These are phyloP conservation scores for Sciurus carolinensis DNA, from an alignment of 2,797 vertebrate genomes.

Conservation along the genomic window DNA sequence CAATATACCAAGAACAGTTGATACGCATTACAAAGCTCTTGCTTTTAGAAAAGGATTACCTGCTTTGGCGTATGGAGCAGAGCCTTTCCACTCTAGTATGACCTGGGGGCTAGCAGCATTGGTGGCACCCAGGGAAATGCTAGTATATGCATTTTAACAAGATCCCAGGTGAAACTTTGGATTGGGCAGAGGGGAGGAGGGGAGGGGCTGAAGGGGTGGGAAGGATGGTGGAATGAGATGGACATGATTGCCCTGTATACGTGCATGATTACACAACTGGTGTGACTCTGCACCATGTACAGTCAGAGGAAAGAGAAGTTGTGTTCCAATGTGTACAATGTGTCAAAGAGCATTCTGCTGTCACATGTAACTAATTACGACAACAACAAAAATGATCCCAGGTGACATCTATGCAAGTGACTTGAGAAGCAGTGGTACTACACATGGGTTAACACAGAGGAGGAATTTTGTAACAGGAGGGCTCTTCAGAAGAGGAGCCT, in stretches of 20 bases:
- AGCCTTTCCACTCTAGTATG: neutral
- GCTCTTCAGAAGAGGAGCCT: neutral
- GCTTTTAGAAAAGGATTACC: too few relatives aligned
- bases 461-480: neutral
- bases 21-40: neutral
- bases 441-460: neutral
- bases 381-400: neutral
- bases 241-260: too few relatives aligned
- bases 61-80: neutral
- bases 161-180: neutral
- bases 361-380: too few relatives aligned
- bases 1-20: neutral
- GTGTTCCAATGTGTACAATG: too few relatives aligned
- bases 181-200: too few relatives aligned
- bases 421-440: neutral
- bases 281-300: too few relatives aligned
- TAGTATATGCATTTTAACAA: neutral
- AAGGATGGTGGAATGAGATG: too few relatives aligned
- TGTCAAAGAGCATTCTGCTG: too few relatives aligned
- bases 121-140: neutral
- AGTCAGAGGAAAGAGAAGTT: too few relatives aligned
- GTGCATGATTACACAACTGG: too few relatives aligned
- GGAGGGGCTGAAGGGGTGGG: too few relatives aligned
- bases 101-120: neutral
- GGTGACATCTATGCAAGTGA: neutral